A percentile compares a stretch with the other conserved stretches of the same genome.
phyloP scores from a whole-genome alignment of 2,888 invertebrate species.

The Tromatobia lineatoria region DNA sequence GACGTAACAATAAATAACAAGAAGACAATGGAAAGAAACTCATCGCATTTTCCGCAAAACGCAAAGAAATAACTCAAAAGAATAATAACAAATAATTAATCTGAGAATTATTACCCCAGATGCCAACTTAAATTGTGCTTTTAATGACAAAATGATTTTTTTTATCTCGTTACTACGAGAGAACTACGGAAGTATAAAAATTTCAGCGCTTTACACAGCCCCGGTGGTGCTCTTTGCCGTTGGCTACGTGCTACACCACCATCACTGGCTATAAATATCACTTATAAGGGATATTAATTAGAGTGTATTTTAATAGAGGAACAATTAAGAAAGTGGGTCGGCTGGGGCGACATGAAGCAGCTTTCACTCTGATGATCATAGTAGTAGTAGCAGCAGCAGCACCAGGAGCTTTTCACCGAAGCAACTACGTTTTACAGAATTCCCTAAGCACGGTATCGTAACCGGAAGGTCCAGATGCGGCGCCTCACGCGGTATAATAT shows the following conservation, averaged over 20 bases:
- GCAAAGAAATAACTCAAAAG: neutral
- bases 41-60: too few relatives aligned
- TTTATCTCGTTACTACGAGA: neutral
- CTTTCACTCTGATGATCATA: constrained; percentile 1
- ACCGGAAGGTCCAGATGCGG: constrained; percentile 52
- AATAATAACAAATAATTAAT: constrained; percentile 15
- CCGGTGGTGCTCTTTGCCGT: neutral
- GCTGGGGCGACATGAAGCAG: constrained; percentile 70
- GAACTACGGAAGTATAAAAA: constrained; percentile 34
- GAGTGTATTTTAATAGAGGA: constrained; percentile 81
- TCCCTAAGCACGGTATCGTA: constrained; percentile 33
- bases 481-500: constrained; percentile 33
- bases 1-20: too few relatives aligned
- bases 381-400: neutral
- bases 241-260: constrained; percentile 40
- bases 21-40: too few relatives aligned
- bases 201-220: constrained; percentile 19
- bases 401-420: neutral
- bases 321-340: constrained; percentile 82
- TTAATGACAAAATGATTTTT: constrained; percentile 11
- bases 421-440: constrained; percentile 20
- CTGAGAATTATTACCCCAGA: constrained; percentile 1
- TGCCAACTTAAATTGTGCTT: constrained; percentile 11
- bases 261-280: constrained; percentile 76
- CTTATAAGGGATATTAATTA: constrained; percentile 81